Evolutionary conservation across 2,797 vertebrate species (phyloP).

Genomic region (Sitta carolinensis): DNA sequence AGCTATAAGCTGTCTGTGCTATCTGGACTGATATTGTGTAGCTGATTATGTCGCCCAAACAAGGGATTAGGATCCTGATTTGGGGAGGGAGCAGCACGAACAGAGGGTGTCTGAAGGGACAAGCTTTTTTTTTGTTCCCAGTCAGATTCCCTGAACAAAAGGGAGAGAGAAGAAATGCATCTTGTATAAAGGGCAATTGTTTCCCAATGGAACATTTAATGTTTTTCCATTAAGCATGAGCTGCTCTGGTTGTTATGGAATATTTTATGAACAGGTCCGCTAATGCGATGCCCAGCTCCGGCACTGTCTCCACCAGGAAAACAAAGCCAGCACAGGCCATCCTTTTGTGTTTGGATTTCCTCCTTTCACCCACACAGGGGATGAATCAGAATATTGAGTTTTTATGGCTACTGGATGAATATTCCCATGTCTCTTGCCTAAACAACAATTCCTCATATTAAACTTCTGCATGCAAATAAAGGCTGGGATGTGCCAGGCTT

Average conservation of each 20-base stretch:
- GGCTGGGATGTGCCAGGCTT: background rate
- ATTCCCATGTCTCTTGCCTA: background rate
- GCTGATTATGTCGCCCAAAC: constrained; percentile 54
- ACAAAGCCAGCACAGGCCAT: constrained; percentile 11
- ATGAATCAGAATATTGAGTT: background rate
- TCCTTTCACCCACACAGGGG: background rate
- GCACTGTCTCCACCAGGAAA: background rate
- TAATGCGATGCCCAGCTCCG: background rate
- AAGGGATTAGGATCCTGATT: constrained; percentile 37
- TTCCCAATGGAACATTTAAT: constrained; percentile 28
- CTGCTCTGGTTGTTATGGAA: constrained; percentile 24
- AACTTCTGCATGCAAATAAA: background rate
- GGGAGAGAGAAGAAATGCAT: constrained; percentile 22
- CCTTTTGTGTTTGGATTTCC: background rate
- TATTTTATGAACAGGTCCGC: constrained; percentile 24
- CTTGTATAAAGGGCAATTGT: constrained; percentile 25
- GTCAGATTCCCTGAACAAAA: constrained; percentile 35
- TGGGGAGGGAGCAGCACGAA: constrained; percentile 10
- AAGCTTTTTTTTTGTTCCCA: constrained; percentile 42
- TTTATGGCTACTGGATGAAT: background rate
- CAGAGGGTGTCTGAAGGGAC: constrained; percentile 30
- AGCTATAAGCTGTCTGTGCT: constrained; percentile 51
- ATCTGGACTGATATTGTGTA: constrained; percentile 52
- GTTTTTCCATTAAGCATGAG: constrained; percentile 41
- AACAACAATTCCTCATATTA: background rate